Evolutionary conservation across 2,888 invertebrate genomes (phyloP).

Genomic region (Entomobrya multifasciata): DNA sequence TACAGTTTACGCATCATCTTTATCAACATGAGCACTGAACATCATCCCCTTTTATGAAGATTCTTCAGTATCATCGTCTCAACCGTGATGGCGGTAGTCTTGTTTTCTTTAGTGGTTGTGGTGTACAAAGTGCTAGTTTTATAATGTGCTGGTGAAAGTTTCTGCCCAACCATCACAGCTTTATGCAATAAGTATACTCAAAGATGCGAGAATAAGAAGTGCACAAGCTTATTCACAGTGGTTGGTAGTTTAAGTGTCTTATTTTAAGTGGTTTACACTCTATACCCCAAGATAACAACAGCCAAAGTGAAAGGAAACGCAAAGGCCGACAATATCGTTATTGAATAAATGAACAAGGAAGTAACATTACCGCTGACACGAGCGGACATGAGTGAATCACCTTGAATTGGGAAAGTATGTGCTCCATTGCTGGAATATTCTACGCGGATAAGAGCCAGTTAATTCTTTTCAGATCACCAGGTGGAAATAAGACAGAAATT

Average conservation of each 20-base stretch:
- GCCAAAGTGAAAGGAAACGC: background rate
- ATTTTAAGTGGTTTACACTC: constrained; percentile 13
- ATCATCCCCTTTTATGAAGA: background rate
- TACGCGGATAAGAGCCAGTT: background rate
- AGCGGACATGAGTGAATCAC: background rate
- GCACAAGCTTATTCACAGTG: constrained; percentile 6
- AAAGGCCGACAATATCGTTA: background rate
- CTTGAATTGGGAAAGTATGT: background rate
- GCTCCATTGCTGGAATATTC: background rate
- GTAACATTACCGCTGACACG: background rate
- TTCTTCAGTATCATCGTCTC: background rate
- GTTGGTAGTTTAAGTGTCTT: background rate
- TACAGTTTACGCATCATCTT: constrained; percentile 20
- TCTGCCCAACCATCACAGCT: background rate
- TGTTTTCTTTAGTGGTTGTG: background rate
- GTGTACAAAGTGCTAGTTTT: constrained; percentile 20
- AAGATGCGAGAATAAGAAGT: background rate
- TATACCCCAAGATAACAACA: background rate
- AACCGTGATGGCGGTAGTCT: background rate
- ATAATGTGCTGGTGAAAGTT: constrained; percentile 16
- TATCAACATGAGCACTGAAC: background rate
- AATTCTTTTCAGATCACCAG: too few species aligned
- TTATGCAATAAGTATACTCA: background rate
- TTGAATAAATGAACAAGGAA: constrained; percentile 18
- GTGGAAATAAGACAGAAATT: background rate